phyloP scores from a whole-genome alignment of 2,888 invertebrate genomes.

The Tuberolachnus salignus region DNA sequence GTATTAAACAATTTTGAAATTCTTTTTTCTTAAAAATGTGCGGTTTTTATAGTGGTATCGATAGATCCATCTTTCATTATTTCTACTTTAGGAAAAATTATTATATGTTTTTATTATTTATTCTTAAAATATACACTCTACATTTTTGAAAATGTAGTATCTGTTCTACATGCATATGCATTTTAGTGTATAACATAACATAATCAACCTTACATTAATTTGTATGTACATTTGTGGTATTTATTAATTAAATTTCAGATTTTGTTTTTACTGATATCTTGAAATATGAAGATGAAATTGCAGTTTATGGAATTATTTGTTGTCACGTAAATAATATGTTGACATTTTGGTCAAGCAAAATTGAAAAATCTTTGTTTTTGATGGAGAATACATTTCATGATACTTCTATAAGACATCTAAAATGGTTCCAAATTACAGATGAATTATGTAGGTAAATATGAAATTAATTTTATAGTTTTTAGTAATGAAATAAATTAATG shows the following conservation, averaged over 20 bases:
- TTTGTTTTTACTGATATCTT: conserved; percentile 39
- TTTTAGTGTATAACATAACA: too few relatives aligned
- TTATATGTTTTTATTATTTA: too few relatives aligned
- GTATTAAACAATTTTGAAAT: too few relatives aligned
- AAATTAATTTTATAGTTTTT: not conserved
- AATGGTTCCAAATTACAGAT: conserved; percentile 46
- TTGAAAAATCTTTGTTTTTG: conserved; percentile 34
- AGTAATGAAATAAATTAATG: not conserved
- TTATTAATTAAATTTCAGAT: conserved; percentile 13
- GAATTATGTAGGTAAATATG: conserved; percentile 30
- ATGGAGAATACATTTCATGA: conserved; percentile 20
- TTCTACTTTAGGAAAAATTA: too few relatives aligned
- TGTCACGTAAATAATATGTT: conserved; percentile 44
- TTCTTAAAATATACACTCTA: too few relatives aligned
- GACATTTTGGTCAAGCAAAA: conserved; percentile 46
- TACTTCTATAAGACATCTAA: conserved; percentile 27
- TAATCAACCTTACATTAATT: too few relatives aligned
- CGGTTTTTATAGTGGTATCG: too few relatives aligned
- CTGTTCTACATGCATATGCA: too few relatives aligned
- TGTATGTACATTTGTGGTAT: too few relatives aligned
- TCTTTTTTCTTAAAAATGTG: too few relatives aligned
- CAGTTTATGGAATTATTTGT: conserved; percentile 46
- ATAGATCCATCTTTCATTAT: too few relatives aligned
- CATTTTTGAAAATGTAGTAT: too few relatives aligned
- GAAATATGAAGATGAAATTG: conserved; percentile 17